phyloP scores from a whole-genome alignment of 2,797 vertebrate genomes.

The Cyprinodon diabolis region DNA sequence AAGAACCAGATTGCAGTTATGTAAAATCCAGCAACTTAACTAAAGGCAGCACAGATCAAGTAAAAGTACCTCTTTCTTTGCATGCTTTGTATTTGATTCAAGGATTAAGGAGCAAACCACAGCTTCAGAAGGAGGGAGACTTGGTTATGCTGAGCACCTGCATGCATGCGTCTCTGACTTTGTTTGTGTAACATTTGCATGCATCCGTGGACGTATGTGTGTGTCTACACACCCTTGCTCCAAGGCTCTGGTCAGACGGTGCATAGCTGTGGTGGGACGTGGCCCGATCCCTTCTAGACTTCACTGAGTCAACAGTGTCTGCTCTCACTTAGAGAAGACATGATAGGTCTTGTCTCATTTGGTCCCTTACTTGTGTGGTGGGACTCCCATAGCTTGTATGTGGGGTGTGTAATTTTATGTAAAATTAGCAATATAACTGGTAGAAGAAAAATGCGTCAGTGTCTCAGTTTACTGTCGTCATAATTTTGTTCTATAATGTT shows the following conservation, averaged over 20 bases:
- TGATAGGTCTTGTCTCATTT: slow-evolving; percentile 77
- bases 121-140: slow-evolving; percentile 43
- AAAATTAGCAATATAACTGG: slow-evolving; percentile 39
- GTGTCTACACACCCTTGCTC: slow-evolving; percentile 72
- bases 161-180: slow-evolving; percentile 44
- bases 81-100: slow-evolving; percentile 27
- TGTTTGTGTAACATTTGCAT: slow-evolving; percentile 66
- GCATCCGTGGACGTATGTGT: slow-evolving; percentile 63
- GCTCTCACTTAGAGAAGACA: slow-evolving; percentile 68
- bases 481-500: slow-evolving; percentile 22
- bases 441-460: slow-evolving; percentile 40
- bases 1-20: slow-evolving; percentile 19
- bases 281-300: slow-evolving; percentile 70
- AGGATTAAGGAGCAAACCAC: slow-evolving; percentile 53
- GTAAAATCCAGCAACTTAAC: slow-evolving; percentile 7
- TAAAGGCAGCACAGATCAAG: slow-evolving; percentile 20
- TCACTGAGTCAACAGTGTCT: slow-evolving; percentile 83
- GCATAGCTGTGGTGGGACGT: slow-evolving; percentile 82
- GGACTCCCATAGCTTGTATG: slow-evolving; percentile 38
- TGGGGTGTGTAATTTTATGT: slow-evolving; percentile 29
- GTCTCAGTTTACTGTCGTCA: slow-evolving; percentile 30
- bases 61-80: slow-evolving; percentile 39
- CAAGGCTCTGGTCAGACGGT: slow-evolving; percentile 78
- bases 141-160: slow-evolving; percentile 39
- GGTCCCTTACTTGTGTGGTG: slow-evolving; percentile 57